Conservation (phyloP, 1,140 invertebrate species). For the Ceratina japonica region DNA sequence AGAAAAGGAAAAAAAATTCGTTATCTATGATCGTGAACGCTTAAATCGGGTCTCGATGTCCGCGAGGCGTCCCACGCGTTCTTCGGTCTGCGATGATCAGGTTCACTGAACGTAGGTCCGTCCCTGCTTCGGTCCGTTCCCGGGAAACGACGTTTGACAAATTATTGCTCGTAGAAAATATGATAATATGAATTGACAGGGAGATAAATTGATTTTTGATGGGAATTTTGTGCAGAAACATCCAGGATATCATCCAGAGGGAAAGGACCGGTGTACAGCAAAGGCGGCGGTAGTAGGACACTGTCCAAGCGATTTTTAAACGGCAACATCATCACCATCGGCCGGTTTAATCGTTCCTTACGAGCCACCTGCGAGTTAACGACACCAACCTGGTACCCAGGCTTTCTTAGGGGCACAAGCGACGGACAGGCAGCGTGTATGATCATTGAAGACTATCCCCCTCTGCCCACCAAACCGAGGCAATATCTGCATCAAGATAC, state of each 20-base stretch:
- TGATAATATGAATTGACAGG: too few relatives aligned
- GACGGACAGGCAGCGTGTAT: conserved; percentile 82
- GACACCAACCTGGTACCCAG: conserved; percentile 68
- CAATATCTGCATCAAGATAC: conserved; percentile 77
- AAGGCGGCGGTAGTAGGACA: conserved; percentile 76
- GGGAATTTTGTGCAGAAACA: conserved; percentile 72
- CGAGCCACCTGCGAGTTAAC: conserved; percentile 66
- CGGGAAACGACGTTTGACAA: too few relatives aligned
- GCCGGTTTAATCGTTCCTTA: conserved; percentile 66
- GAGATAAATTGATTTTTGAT: not conserved
- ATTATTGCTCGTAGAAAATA: too few relatives aligned
- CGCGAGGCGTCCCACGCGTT: not conserved
- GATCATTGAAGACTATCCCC: conserved; percentile 79
- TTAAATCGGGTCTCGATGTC: not conserved
- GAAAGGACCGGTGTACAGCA: conserved; percentile 78
- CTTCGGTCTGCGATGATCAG: conserved; percentile 22
- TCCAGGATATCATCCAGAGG: conserved; percentile 80
- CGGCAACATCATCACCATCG: conserved; percentile 73
- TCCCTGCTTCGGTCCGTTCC: not conserved
- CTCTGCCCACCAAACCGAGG: conserved; percentile 77
- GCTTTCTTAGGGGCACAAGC: conserved; percentile 78
- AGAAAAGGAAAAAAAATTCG: conserved; percentile 4
- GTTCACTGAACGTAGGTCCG: conserved; percentile 25
- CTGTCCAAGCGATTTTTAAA: conserved; percentile 71
- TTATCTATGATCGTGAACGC: not conserved